Conservation (phyloP, 2,797 vertebrate genomes). For the Choloepus didactylus region DNA sequence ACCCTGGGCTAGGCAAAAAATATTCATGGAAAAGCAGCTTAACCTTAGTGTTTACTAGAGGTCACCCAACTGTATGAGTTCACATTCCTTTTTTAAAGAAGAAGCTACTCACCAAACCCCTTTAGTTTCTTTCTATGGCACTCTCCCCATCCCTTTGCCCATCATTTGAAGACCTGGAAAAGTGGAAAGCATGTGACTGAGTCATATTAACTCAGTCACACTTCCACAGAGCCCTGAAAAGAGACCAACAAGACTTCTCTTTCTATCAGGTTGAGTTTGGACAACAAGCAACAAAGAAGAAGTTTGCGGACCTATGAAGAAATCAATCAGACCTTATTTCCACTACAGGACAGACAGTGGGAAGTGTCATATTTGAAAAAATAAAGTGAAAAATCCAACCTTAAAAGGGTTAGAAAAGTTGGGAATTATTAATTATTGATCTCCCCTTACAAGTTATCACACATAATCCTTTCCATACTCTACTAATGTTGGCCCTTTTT, state of each 20-base stretch:
- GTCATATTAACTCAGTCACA: slow-evolving; percentile 16
- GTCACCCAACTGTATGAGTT: slow-evolving; percentile 22
- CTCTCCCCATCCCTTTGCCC: neutral
- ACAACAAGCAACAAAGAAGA: neutral
- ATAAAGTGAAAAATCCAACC: slow-evolving; percentile 51
- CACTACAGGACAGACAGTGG: neutral
- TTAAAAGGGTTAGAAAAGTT: neutral
- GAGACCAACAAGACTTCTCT: neutral
- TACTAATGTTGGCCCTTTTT: neutral
- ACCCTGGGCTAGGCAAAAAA: neutral
- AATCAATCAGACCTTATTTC: slow-evolving; percentile 7
- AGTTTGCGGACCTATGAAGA: neutral
- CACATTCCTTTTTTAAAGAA: slow-evolving; percentile 49
- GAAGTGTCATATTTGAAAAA: neutral
- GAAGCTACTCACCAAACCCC: slow-evolving; percentile 24
- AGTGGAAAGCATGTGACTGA: neutral
- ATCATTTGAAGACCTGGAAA: slow-evolving; percentile 48
- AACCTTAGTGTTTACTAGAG: slow-evolving; percentile 50
- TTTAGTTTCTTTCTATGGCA: slow-evolving; percentile 36
- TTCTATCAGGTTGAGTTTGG: neutral
- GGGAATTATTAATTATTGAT: neutral
- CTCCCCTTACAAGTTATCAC: neutral
- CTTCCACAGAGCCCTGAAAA: slow-evolving; percentile 30
- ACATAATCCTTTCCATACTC: neutral
- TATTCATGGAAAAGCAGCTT: neutral